Base-by-base conservation (phyloP, 2,797 vertebrate species). In the Lacerta agilis region DNA sequence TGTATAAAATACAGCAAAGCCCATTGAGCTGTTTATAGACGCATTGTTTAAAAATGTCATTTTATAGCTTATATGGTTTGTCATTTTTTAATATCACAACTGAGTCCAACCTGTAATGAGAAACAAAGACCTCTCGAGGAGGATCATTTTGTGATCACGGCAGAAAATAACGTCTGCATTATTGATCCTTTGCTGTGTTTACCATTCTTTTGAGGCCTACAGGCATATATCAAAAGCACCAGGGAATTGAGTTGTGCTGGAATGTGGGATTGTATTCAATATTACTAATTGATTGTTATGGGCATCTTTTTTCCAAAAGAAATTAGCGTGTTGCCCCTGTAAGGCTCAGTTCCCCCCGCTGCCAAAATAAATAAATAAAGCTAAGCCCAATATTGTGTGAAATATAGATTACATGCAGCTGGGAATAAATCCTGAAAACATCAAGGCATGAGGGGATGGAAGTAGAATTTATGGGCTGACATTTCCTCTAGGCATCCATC, bases 131-230 rank as follows among this genome's bases (percentile, higher is more conserved):
- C 20, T 5, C 1, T 5, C 67, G 43, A 11, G 66, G 87, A 88
- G 5, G 18, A 58, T 79, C 0, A 7, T 58, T 23, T 1, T 69
- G 38, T 82, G 64, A 69, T 82, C 41, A 45, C 38, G 58, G 58
- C 36, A 33, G 36, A 81, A 81, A 79, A 18, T 73, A 25, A 29
- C 13, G 18, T 83, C 2, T 11, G 5, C 64, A 89, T 86, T 69
- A 91, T 79, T 75, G 79, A 75, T 58, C 80, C 86, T 88, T 85
- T 43, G 73, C 49, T 33, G 8, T 6, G 0, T 84, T 82, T 49
- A 0, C 25, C 69, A 72, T 64, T 18, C 0, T 69, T 8, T 0
- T 15, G 89, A 78, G 69, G 38, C 29, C 29, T 85, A 71, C n/a
- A 9, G 29, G 29, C 41, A 69, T 49, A 9, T 55, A 61, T 61